phyloP scores from a whole-genome alignment of 2,888 invertebrate species.

The Flabesymbios commensalis region DNA sequence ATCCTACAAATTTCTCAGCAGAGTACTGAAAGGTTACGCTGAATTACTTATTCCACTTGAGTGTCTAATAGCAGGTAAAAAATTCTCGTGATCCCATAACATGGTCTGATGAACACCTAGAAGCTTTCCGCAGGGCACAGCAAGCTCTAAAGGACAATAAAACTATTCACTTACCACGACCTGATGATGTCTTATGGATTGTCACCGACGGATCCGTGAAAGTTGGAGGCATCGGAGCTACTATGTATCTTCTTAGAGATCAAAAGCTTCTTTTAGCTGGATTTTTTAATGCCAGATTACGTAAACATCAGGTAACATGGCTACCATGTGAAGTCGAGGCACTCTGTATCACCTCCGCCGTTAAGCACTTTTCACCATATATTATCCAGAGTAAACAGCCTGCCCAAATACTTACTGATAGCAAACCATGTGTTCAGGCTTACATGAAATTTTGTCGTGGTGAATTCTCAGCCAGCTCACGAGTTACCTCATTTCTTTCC shows the following conservation, averaged over 20 bases:
- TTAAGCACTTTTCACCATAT: conserved; percentile 9
- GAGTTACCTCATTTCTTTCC: conserved; percentile 10
- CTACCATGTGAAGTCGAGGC: conserved; percentile 15
- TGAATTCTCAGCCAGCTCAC: conserved; percentile 10
- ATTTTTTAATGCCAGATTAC: conserved; percentile 13
- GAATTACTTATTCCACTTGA: conserved; percentile 16
- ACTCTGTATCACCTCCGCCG: conserved; percentile 8
- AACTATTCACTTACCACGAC: conserved; percentile 14
- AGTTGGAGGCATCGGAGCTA: conserved; percentile 16
- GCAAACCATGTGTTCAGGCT: conserved; percentile 13
- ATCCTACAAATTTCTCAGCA: conserved; percentile 19
- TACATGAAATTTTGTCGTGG: background rate
- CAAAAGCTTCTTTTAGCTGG: conserved; percentile 3
- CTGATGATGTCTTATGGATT: conserved; percentile 24
- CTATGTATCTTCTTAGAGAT: conserved; percentile 9
- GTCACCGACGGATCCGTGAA: conserved; percentile 21
- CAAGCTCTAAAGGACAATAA: conserved; percentile 2
- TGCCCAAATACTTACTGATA: conserved; percentile 3
- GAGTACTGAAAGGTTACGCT: conserved; percentile 16
- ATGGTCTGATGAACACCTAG: conserved; percentile 14
- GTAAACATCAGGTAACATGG: conserved; percentile 8
- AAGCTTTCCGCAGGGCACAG: conserved; percentile 16
- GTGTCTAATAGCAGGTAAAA: conserved; percentile 4
- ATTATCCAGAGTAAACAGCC: conserved; percentile 1
- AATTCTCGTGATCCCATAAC: conserved; percentile 20